A percentile compares a stretch with the other conserved stretches of the same genome.
These are phyloP conservation scores for Oscarella lobularis DNA, from an alignment of 37 sponge, comb jelly and placozoan species.

Conservation along the genomic window DNA sequence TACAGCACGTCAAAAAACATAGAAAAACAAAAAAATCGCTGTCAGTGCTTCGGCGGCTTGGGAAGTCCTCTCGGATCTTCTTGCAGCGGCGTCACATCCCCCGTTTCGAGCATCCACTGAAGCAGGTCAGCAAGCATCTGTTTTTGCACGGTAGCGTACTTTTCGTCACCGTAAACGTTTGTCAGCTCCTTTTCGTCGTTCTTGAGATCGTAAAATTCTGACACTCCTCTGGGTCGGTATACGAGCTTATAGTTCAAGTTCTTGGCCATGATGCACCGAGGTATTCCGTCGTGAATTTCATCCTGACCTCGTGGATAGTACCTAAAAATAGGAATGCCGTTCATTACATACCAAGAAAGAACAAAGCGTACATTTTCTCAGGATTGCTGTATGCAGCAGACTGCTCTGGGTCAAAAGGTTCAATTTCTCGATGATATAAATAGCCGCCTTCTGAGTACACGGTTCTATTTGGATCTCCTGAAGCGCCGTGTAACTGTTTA, in stretches of 20 bases:
- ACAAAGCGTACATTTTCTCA: too few relatives aligned
- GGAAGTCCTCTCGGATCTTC: background rate
- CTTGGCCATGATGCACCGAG: slow-evolving; percentile 1
- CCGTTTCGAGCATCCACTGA: background rate
- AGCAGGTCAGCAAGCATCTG: background rate
- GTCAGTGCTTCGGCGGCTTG: too few relatives aligned
- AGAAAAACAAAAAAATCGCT: too few relatives aligned
- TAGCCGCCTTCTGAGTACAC: slow-evolving; percentile 4
- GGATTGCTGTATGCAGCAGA: too few relatives aligned
- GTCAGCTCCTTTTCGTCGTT: background rate
- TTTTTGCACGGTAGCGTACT: background rate
- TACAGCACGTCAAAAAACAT: too few relatives aligned
- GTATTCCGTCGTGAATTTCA: background rate
- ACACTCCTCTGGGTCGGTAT: background rate
- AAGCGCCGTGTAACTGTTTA: background rate
- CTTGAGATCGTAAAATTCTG: slow-evolving; percentile 7
- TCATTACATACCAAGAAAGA: too few relatives aligned
- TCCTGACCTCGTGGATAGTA: slow-evolving; percentile 7
- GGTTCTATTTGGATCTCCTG: background rate
- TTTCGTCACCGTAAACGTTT: background rate
- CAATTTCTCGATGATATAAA: background rate
- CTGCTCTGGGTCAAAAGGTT: background rate
- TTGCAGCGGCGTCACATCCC: slow-evolving; percentile 3
- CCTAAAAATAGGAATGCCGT: too few relatives aligned
- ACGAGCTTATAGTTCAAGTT: slow-evolving; percentile 5